These are phyloP conservation scores for Diogma glabrata DNA, from an alignment of 2,888 invertebrate genomes.

Conservation along the genomic window DNA sequence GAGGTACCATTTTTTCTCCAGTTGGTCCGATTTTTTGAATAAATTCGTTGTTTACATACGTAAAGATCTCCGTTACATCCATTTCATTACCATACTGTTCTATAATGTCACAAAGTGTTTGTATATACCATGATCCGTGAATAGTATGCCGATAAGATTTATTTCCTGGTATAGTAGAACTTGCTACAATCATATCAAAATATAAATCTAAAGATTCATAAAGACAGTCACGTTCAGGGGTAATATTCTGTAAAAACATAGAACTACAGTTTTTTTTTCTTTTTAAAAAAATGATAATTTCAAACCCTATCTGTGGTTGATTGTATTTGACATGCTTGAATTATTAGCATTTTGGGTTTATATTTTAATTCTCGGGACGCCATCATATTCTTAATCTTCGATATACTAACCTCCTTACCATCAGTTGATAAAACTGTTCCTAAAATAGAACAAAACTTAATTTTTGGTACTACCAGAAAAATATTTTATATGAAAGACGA, in stretches of 20 bases:
- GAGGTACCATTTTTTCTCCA: not conserved
- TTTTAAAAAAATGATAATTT: no score
- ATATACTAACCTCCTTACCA: slow-evolving; percentile 30
- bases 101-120: slow-evolving; percentile 14
- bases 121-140: slow-evolving; percentile 16
- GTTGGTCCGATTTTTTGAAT: not conserved
- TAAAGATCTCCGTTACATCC: not conserved
- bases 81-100: not conserved
- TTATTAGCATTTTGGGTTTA: slow-evolving; percentile 38
- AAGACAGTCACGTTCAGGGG: no score
- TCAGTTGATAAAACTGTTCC: slow-evolving; percentile 34
- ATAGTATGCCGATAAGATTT: not conserved
- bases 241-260: no score
- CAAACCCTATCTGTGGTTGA: no score
- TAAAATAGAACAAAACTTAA: no score
- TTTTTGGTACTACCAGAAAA: no score
- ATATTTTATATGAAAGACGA: no score
- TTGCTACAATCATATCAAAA: no score
- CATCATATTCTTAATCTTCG: slow-evolving; percentile 32
- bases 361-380: slow-evolving; percentile 29
- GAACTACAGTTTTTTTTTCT: no score
- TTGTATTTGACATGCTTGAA: slow-evolving; percentile 43
- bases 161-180: slow-evolving; percentile 16
- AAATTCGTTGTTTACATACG: not conserved
- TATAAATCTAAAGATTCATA: no score